Conservation (phyloP, 2,113 vertebrate genomes). For the Grantiella picta region DNA sequence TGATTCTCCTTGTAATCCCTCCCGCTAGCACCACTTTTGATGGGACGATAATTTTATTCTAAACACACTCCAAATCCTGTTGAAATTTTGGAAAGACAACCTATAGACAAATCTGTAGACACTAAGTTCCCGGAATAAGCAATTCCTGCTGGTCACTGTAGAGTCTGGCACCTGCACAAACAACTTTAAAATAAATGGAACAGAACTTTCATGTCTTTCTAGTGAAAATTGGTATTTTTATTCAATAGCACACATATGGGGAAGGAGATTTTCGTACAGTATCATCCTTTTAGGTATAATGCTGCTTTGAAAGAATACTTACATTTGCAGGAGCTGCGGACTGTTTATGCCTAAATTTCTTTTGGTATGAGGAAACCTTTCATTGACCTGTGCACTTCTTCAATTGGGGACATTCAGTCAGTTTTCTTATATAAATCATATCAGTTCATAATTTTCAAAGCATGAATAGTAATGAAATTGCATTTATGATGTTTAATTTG, state of each 20-base stretch:
- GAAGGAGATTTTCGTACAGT: background rate
- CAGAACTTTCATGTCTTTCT: background rate
- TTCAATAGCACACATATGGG: background rate
- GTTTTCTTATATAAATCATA: background rate
- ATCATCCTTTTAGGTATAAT: background rate
- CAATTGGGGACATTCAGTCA: background rate
- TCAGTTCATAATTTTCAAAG: background rate
- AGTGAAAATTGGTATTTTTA: background rate
- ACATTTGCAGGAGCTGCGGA: background rate
- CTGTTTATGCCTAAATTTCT: background rate
- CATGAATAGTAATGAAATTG: slow-evolving; percentile 2
- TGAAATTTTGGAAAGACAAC: background rate
- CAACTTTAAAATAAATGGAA: background rate
- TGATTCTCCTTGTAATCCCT: background rate
- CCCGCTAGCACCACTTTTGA: background rate
- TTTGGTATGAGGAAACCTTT: background rate
- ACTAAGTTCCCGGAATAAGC: background rate
- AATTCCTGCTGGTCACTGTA: background rate
- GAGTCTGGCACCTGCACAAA: background rate
- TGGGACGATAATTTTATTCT: background rate
- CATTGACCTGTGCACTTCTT: background rate
- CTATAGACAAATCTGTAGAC: background rate
- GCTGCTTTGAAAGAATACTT: background rate
- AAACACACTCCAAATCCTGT: background rate
- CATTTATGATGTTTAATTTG: slow-evolving; percentile 45